Evolutionary conservation across 2,113 vertebrate species (phyloP), one percentile per base, ranked within the genome.

Genomic region (Zosterops hypoxanthus): DNA sequence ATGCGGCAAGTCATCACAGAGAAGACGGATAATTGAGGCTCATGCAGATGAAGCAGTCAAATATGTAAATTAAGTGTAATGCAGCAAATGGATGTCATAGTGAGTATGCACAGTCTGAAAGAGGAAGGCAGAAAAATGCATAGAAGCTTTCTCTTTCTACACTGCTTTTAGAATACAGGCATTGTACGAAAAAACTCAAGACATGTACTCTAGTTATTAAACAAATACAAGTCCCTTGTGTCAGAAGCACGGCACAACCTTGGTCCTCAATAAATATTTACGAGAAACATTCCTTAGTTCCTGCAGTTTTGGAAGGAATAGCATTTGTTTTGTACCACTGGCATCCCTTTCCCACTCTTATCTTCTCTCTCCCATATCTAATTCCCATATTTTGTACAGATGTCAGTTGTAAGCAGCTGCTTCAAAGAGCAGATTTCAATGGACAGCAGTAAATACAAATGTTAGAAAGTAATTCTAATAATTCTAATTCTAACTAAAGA

Each of bases 191-290:
- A 39, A 39, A 39, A 39, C 39, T 12, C 39, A 39, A 39, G 39
- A 39, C 39, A 39, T 39, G 39, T 39, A 39, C 39, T 39, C 39
- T 39, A 11, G 39, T 39, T 39, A 39, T 39, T 39, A 39, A 39
- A 39, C 39, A 39, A 39, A 39, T 39, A 56, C 55, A 93, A 73
- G 24, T 82, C 90, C 50, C 93, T 89, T 29, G 70, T 73, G 92
- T 55, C 63, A 90, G 42, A 64, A 71, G 6, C 41, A 60, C 63
- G 65, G 46, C n/a, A 69, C 29, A 80, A 9, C 88, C 90, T 95
- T 88, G 59, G 42, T 90, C 34, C 29, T 88, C 42, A 41, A 77
- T 95, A 95, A 93, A 95, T 95, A 94, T 97, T 95, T 88, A 94
- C 70, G 52, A 47, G n/a, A 91, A 95, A 39, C 15, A 59, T 80